Evolutionary conservation across 2,797 vertebrate species (phyloP), one percentile per base, ranked within the genome.

Genomic region (Acestrorhynchus altus): DNA sequence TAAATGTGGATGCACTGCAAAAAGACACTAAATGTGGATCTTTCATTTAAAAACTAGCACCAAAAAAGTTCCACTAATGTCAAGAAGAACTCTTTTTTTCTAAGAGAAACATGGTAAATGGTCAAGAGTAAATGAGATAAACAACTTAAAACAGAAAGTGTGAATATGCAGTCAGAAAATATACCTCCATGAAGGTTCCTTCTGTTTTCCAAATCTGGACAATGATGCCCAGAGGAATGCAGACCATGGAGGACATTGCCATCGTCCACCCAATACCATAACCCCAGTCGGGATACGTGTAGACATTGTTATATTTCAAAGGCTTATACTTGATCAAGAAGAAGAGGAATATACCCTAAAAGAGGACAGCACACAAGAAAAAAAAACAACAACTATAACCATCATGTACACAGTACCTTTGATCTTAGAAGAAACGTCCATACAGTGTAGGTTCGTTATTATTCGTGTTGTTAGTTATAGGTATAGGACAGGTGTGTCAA

Each of bases 321-420:
- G 98, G 98, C 81, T 98, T 99, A 89, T 99, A 99, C 82, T 97
- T 99, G 86, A 99, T 96, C 89, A 99, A 87, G 91, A 98, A 99
- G 88, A 99, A 99, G 76, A 99, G 93, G 90, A 99, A 99, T 86
- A 98, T 99, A 13, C 89, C 95, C 98, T 99, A 89, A 56, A 70
- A 77, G 8, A 46, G n/a, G 22, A n/a, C 71, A 77, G 4, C 8
- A 65, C 9, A 49, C 46, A 54, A 22, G 8, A 4, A 42, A 8
- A 42, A 8, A 42, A n/a, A 22, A 54, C 1, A 4, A 54, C 52
- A 49, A 49, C 28, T 31, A 13, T 1, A 13, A 18, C 2, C n/a
- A n/a, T n/a, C n/a, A n/a, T n/a, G n/a, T n/a, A n/a, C n/a, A n/a
- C n/a, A n/a, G n/a, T n/a, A n/a, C n/a, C n/a, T n/a, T n/a, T n/a